Evolutionary conservation across 2,113 vertebrate genomes (phyloP).

Genomic region (Sialia sialis): DNA sequence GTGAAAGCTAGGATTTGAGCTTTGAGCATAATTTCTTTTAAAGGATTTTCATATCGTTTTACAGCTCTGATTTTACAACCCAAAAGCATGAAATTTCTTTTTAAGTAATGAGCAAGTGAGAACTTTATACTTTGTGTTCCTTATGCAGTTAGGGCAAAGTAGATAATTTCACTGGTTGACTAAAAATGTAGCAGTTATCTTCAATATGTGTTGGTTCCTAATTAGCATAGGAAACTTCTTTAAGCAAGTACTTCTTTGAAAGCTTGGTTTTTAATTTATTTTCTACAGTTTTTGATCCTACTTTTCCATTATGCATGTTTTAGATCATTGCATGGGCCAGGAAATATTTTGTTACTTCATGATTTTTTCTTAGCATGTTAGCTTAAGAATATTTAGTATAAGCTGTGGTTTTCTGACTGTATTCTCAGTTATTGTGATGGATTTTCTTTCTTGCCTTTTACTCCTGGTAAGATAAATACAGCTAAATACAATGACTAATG

Average conservation of each 20-base stretch:
- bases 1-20: neutral
- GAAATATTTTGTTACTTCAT: neutral
- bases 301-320: neutral
- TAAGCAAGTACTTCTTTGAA: neutral
- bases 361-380: neutral
- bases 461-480: neutral
- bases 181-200: neutral
- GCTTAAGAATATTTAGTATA: neutral
- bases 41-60: neutral
- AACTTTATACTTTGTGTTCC: neutral
- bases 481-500: neutral
- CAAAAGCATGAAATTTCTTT: neutral
- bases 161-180: neutral
- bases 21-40: neutral
- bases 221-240: neutral
- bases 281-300: neutral
- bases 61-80: neutral
- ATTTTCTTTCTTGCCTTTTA: neutral
- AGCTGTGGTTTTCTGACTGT: neutral
- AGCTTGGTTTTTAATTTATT: neutral
- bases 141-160: neutral
- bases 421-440: neutral
- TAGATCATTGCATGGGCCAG: neutral
- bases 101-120: neutral
- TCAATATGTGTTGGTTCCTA: neutral